Evolutionary conservation across 2,888 invertebrate genomes (phyloP), one percentile per base, ranked within the genome.

Genomic region (Glyphotaelius pellucidus): DNA sequence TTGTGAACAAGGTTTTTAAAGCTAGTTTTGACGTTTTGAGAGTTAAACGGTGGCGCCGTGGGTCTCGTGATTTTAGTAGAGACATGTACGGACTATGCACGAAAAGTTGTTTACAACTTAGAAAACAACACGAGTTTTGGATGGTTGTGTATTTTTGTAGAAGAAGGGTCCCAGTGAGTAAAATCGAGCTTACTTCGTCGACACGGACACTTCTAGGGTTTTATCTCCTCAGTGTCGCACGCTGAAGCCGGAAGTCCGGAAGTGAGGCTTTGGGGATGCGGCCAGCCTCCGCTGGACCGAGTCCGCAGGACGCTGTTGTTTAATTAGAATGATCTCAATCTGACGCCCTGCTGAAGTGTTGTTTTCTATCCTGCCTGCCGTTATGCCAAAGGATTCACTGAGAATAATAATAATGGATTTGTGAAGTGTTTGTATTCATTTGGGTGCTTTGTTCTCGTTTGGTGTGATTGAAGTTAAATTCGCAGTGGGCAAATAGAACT

Each of bases 231-330:
- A 47, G 14, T 47, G 47, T 14, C 15, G 47, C 4, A 15, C 47
- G 47, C 25, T 67, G 52, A 67, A 67, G 19, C 19, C 80, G 81
- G 89, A n/a, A 31, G 47, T 67, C 47, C 89, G 92, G 90, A 90
- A 88, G 87, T 67, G 31, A 32, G 88, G 86, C 47, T 86, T 47
- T 30, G 31, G 42, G 86, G 25, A 86, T 52, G 47, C 47, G 42
- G 5, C 30, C 42, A 12, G n/a, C 85, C 47, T 47, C 31, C 86
- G 25, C 30, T 30, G 42, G 86, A 47, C 86, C 86, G 47, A 47
- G 86, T 31, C 30, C 47, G 47, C 42, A 52, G n/a, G 47, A 86
- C 47, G 52, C 47, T 47, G 42, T 42, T 86, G 86, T 86, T n/a
- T 30, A 47, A 86, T 86, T 47, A 86, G 30, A 35, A 86, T 47